phyloP scores from a whole-genome alignment of 1,140 invertebrate genomes.

The Prorops nasuta region DNA sequence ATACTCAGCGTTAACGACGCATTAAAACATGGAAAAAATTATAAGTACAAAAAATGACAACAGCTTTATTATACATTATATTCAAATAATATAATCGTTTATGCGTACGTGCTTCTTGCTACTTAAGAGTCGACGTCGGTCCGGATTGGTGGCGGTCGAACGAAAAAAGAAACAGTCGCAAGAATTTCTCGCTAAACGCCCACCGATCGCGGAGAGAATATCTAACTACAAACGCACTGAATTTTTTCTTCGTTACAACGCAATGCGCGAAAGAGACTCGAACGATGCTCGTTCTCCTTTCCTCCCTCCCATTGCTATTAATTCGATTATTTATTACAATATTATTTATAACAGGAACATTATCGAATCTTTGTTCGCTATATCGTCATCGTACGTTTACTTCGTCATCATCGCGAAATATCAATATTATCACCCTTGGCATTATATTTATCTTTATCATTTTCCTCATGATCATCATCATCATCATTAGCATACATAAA shows the following conservation, averaged over 20 bases:
- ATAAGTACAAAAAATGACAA: constrained; percentile 51
- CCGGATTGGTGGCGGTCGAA: no score
- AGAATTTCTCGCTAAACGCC: no score
- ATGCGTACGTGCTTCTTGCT: constrained; percentile 30
- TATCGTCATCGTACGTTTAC: constrained; percentile 34
- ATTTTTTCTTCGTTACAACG: no score
- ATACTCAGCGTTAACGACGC: constrained; percentile 24
- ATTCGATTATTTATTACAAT: constrained; percentile 45
- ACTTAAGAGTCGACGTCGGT: constrained; percentile 17
- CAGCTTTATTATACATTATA: constrained; percentile 42
- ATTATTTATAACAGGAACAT: constrained; percentile 55
- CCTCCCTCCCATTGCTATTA: constrained; percentile 25
- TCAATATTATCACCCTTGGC: constrained; percentile 17
- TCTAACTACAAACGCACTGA: no score
- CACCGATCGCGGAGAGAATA: no score
- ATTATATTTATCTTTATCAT: constrained; percentile 19
- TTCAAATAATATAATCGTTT: constrained; percentile 37
- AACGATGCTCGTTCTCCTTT: not conserved
- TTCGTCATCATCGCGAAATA: constrained; percentile 21
- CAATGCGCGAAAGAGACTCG: no score
- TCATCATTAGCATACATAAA: constrained; percentile 37
- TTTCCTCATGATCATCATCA: constrained; percentile 16
- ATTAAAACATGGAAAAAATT: constrained; percentile 33
- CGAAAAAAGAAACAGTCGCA: no score
- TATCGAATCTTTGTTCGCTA: constrained; percentile 53